A percentile compares a stretch with the other conserved stretches of the same genome.
phyloP scores from a whole-genome alignment of 2,113 vertebrate species.

The Hiodon alosoides region DNA sequence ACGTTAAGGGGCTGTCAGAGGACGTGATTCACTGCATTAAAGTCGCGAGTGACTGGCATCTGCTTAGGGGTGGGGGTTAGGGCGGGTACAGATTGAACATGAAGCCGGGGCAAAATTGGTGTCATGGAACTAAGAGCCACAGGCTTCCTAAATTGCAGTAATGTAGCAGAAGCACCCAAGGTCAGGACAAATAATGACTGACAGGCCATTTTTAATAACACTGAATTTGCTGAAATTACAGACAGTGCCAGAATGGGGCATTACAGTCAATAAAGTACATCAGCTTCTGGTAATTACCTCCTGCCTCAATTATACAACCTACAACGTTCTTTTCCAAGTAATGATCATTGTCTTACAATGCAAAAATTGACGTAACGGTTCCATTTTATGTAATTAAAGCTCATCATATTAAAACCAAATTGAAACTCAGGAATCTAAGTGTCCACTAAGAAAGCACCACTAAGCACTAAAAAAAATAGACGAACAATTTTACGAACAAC shows the following conservation, averaged over 20 bases:
- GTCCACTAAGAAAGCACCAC: neutral
- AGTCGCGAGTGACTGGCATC: slow-evolving; percentile 20
- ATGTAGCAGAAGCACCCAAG: slow-evolving; percentile 33
- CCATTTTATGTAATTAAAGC: no score
- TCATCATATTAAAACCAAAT: neutral
- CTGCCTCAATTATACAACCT: slow-evolving; percentile 43
- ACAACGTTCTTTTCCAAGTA: slow-evolving; percentile 32
- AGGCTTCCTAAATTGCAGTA: slow-evolving; percentile 16
- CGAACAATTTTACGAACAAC: no score
- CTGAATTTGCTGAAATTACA: slow-evolving; percentile 12
- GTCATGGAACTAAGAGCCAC: neutral
- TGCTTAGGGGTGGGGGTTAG: slow-evolving; percentile 24
- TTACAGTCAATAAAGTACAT: slow-evolving; percentile 13
- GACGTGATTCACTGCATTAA: slow-evolving; percentile 36
- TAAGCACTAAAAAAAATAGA: neutral
- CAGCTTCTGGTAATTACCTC: slow-evolving; percentile 44
- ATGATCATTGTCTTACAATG: slow-evolving; percentile 31
- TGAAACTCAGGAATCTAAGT: neutral
- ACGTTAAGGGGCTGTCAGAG: slow-evolving; percentile 31
- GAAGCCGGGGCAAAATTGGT: neutral
- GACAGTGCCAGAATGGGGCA: slow-evolving; percentile 4
- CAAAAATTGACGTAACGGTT: neutral
- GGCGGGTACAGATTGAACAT: neutral
- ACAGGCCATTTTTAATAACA: slow-evolving; percentile 10
- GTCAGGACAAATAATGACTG: slow-evolving; percentile 40